Conservation (phyloP, 2,113 vertebrate species). For the Microcebus ravelobensis region DNA sequence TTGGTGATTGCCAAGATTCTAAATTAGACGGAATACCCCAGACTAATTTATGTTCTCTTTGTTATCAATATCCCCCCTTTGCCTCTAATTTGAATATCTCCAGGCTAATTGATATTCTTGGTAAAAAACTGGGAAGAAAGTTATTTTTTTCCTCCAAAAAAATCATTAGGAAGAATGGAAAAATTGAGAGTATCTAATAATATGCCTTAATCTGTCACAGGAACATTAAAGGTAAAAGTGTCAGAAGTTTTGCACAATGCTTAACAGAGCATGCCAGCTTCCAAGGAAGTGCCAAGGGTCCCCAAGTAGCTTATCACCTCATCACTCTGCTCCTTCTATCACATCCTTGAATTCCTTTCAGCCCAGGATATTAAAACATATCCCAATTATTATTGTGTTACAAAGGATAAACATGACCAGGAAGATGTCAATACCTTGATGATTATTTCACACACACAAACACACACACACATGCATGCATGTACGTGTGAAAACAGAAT, state of each 20-base stretch:
- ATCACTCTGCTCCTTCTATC: neutral
- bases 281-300: neutral
- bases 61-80: neutral
- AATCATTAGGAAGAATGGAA: neutral
- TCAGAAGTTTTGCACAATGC: neutral
- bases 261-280: neutral
- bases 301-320: rapidly evolving
- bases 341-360: neutral
- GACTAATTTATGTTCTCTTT: neutral
- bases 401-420: neutral
- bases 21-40: neutral
- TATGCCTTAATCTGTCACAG: neutral
- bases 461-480: neutral
- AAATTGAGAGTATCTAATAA: neutral
- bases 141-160: neutral
- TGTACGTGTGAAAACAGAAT: too few species aligned
- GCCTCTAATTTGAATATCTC: neutral
- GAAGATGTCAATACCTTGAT: neutral
- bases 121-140: neutral
- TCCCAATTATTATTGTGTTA: neutral
- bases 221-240: neutral
- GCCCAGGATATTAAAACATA: neutral
- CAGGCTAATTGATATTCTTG: neutral
- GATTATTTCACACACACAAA: neutral
- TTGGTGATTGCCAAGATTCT: neutral